Conservation (phyloP, 2,888 invertebrate genomes). For the Gryllus longicercus region DNA sequence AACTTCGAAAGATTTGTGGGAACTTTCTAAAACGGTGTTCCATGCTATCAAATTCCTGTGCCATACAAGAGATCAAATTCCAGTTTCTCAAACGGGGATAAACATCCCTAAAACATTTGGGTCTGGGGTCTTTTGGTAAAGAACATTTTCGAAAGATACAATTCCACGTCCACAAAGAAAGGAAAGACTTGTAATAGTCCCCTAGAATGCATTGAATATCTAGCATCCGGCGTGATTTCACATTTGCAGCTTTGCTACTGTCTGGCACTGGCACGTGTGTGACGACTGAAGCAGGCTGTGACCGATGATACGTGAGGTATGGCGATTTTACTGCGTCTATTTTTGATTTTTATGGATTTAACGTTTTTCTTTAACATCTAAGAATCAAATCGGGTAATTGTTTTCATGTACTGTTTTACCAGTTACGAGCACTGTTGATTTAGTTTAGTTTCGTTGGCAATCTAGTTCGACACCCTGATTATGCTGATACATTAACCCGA, state of each 20-base stretch:
- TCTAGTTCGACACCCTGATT: background rate
- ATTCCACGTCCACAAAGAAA: no score
- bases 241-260: background rate
- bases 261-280: background rate
- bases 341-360: background rate
- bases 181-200: no score
- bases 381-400: background rate
- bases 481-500: constrained; percentile 6
- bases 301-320: background rate
- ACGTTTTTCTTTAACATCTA: background rate
- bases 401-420: background rate
- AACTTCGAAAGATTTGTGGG: no score
- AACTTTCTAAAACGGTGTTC: no score
- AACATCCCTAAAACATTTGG: no score
- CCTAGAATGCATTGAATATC: no score
- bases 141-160: no score
- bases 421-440: background rate
- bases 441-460: background rate
- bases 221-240: constrained; percentile 12
- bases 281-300: background rate
- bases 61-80: no score
- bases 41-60: no score
- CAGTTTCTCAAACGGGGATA: no score
- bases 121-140: no score
- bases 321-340: background rate